These are phyloP conservation scores for Cavia aperea DNA, from an alignment of 2,113 vertebrate genomes.

Conservation along the genomic window DNA sequence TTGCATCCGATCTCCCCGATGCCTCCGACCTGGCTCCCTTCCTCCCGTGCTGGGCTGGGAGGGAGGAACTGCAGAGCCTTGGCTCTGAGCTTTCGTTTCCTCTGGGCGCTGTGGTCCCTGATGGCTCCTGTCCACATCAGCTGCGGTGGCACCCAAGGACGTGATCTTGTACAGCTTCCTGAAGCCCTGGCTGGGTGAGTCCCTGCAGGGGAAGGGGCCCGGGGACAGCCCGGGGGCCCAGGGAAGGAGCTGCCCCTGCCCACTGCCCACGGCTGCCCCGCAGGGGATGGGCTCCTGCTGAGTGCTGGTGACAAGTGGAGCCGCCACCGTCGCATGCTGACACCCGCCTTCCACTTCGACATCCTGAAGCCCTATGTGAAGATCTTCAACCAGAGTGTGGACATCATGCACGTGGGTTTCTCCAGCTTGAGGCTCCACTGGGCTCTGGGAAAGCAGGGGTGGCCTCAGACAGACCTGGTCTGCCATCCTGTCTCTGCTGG, in stretches of 20 bases:
- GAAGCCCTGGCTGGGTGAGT: slow-evolving; percentile 90
- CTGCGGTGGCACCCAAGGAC: slow-evolving; percentile 81
- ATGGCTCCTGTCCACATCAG: slow-evolving; percentile 65
- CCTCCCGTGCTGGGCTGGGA: neutral
- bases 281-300: slow-evolving; percentile 78
- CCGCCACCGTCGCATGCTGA: slow-evolving; percentile 78
- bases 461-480: neutral
- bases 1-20: no score
- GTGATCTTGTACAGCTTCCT: slow-evolving; percentile 81
- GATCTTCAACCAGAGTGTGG: slow-evolving; percentile 78
- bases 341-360: slow-evolving; percentile 86
- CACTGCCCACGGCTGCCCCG: neutral
- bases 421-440: neutral
- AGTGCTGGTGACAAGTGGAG: slow-evolving; percentile 82
- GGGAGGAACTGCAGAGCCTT: neutral
- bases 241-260: neutral
- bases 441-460: neutral
- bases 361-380: slow-evolving; percentile 81
- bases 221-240: neutral
- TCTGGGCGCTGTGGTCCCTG: neutral
- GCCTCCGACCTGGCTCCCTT: neutral
- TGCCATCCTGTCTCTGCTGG: neutral
- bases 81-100: neutral
- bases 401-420: slow-evolving; percentile 82
- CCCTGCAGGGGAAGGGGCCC: neutral